A percentile compares a stretch with the other conserved stretches of the same genome.
These are phyloP conservation scores for Nasonia oneida DNA, from an alignment of 2,888 invertebrate genomes.

Conservation along the genomic window DNA sequence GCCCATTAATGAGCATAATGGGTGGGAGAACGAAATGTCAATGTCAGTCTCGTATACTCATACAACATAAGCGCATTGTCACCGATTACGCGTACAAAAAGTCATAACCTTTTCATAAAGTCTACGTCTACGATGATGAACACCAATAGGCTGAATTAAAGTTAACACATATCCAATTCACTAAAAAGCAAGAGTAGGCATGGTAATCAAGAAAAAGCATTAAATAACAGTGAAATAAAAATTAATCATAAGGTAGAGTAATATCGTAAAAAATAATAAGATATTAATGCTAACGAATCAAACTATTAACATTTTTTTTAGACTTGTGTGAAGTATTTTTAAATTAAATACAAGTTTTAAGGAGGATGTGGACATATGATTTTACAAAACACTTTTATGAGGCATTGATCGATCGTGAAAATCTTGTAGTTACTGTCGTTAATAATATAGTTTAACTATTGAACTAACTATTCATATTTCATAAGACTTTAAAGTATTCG, in stretches of 20 bases:
- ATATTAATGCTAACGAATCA: not conserved
- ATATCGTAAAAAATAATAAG: slow-evolving; percentile 22
- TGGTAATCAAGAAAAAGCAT: slow-evolving; percentile 41
- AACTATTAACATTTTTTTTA: not conserved
- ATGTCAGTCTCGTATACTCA: slow-evolving; percentile 59
- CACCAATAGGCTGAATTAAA: slow-evolving; percentile 19
- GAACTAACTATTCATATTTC: slow-evolving; percentile 3
- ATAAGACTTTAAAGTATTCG: not conserved
- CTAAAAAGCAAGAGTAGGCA: slow-evolving; percentile 16
- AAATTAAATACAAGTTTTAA: slow-evolving; percentile 11
- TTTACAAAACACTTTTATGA: not conserved
- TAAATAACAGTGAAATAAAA: slow-evolving; percentile 42
- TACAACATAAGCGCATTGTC: slow-evolving; percentile 34
- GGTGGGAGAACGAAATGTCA: slow-evolving; percentile 48
- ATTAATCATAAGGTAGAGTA: not conserved
- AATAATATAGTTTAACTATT: not conserved
- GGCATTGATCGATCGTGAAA: slow-evolving; percentile 15
- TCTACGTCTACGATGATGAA: not conserved
- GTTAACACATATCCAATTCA: slow-evolving; percentile 41
- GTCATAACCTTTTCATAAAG: slow-evolving; percentile 6
- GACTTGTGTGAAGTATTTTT: not conserved
- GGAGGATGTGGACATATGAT: slow-evolving; percentile 34
- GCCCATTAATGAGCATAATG: slow-evolving; percentile 21
- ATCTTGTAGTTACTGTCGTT: not conserved
- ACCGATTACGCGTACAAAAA: slow-evolving; percentile 12